Conservation (phyloP, 2,113 vertebrate species). For the Lasiurus cinereus region DNA sequence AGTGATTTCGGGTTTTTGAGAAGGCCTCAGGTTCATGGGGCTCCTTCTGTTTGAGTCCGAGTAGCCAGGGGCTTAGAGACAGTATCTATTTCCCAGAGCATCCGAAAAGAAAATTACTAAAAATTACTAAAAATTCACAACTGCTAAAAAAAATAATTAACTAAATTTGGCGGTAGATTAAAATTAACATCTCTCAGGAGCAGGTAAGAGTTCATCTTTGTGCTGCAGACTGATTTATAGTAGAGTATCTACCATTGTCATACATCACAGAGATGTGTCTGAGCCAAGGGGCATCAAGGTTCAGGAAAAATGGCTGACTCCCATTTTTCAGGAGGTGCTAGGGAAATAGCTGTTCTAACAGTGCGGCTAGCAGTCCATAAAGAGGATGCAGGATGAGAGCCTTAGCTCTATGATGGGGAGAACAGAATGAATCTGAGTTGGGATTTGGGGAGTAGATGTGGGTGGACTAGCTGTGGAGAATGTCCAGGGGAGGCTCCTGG, state of each 20-base stretch:
- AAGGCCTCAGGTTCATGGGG: not conserved
- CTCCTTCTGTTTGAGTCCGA: not conserved
- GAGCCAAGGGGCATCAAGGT: no score
- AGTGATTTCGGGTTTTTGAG: not conserved
- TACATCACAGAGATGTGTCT: not conserved
- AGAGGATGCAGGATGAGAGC: not conserved
- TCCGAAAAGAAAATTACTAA: conserved; percentile 31
- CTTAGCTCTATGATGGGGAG: not conserved
- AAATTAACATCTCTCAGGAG: conserved; percentile 8
- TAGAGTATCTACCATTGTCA: not conserved
- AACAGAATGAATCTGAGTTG: not conserved
- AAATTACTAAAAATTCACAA: conserved; percentile 36
- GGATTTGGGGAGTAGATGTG: not conserved
- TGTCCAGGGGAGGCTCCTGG: not conserved
- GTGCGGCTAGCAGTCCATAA: not conserved
- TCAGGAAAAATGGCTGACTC: not conserved
- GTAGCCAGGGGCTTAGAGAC: not conserved
- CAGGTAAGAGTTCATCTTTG: not conserved
- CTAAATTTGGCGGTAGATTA: not conserved
- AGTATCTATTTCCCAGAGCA: not conserved
- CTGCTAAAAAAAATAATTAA: conserved; percentile 5
- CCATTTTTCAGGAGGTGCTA: not conserved
- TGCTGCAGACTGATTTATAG: not conserved
- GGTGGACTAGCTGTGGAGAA: not conserved
- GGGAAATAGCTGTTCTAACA: not conserved